Evolutionary conservation across 2,888 invertebrate species (phyloP), one percentile per base, ranked within the genome.

Genomic region (Rotaria socialis): DNA sequence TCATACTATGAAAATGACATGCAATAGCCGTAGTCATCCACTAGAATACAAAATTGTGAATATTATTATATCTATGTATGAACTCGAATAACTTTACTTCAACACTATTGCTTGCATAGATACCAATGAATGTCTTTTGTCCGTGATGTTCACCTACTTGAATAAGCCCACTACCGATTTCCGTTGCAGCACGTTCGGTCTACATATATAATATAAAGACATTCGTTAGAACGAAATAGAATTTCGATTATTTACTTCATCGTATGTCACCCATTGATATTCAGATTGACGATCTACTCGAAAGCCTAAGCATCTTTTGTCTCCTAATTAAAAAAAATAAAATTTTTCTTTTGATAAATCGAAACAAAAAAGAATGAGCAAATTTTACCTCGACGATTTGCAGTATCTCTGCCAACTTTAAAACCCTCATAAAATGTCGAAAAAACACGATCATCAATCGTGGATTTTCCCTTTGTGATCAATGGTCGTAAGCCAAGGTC

Each of bases 31-130:
- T 86, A 10, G 85, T 47, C 3, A 60, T 50, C 86, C 86, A 86
- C 85, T 85, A 85, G 35, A 80, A 24, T 47, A 24, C 43, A 1
- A 60, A 24, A 60, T 10, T 22, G 2, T n/a, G 27, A 6, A 50
- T 11, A 50, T 50, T 50, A 50, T 8, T 47, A 47, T 47, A 47
- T 47, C 8, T 47, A 47, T 47, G 8, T 47, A 47, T 35, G 8
- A 27, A 27, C 27, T 27, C 5, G 19, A 19, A 55, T 55, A 16
- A 14, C 14, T 24, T 0, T 80, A 80, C 80, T 88, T 97, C 96
- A 19, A 96, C 95, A 90, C 95, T 95, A 92, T 97, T 97, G 92
- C 95, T 95, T 90, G 96, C 94, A 92, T 96, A 97, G 90, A 97
- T 94, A 90, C 96, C 97, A 89, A 97, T 93, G 90, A 95, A 94